These are phyloP conservation scores for Axis porcinus DNA, from an alignment of 2,113 vertebrate genomes.

Conservation along the genomic window DNA sequence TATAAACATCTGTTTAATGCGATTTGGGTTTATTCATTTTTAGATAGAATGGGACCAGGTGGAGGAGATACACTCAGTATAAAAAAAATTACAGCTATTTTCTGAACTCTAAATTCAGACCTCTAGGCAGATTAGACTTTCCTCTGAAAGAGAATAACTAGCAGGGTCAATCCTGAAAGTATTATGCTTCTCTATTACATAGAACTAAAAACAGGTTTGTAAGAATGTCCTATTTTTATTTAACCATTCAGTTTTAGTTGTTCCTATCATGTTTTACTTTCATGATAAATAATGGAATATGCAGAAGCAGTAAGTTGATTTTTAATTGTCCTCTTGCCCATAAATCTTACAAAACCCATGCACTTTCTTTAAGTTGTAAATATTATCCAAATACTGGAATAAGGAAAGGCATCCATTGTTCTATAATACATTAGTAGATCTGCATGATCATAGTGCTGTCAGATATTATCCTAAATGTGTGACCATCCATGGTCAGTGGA, in stretches of 20 bases:
- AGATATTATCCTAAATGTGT: neutral
- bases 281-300: neutral
- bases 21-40: neutral
- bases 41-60: neutral
- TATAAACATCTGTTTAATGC: neutral
- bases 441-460: neutral
- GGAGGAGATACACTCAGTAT: neutral
- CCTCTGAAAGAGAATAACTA: neutral
- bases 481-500: neutral
- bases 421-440: neutral
- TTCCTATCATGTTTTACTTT: neutral
- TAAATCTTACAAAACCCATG: neutral
- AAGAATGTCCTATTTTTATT: neutral
- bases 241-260: neutral
- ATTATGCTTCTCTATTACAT: neutral
- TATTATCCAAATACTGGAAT: neutral
- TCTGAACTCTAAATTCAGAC: neutral
- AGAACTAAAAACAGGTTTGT: neutral
- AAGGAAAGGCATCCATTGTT: neutral
- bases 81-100: neutral
- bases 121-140: neutral
- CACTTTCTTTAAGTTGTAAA: neutral
- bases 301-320: neutral
- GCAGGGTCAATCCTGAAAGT: neutral
- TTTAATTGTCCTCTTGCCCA: neutral